phyloP scores from a whole-genome alignment of 2,888 invertebrate species.

The Heliconius ismenius region DNA sequence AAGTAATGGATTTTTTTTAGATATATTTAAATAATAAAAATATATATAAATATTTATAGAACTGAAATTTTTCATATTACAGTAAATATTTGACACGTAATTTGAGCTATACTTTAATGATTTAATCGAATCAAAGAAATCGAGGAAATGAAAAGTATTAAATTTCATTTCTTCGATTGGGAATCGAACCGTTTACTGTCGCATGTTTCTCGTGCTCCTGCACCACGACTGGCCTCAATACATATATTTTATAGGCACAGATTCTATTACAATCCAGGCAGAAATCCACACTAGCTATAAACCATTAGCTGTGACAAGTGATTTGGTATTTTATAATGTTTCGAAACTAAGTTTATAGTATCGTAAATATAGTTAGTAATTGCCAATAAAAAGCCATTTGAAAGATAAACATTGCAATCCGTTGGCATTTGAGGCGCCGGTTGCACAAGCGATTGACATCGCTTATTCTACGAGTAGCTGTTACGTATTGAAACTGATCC shows the following conservation, averaged over 20 bases:
- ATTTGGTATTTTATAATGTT: conserved; percentile 22
- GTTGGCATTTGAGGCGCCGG: conserved; percentile 38
- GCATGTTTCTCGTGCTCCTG: too few relatives aligned
- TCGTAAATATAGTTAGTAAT: conserved; percentile 29
- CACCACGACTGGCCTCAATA: background rate
- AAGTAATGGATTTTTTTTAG: too few relatives aligned
- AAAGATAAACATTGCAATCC: conserved; percentile 37
- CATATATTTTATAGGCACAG: background rate
- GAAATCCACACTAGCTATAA: conserved; percentile 13
- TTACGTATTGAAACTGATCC: conserved; percentile 30
- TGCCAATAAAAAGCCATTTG: conserved; percentile 38
- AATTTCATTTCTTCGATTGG: too few relatives aligned
- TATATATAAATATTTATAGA: too few relatives aligned
- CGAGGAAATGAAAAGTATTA: too few relatives aligned
- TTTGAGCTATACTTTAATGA: too few relatives aligned
- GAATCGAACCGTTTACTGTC: too few relatives aligned
- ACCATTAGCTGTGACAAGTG: conserved; percentile 21
- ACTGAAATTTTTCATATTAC: background rate
- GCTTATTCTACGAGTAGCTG: conserved; percentile 18
- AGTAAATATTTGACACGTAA: background rate
- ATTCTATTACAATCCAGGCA: background rate
- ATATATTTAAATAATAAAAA: too few relatives aligned
- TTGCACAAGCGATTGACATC: conserved; percentile 37
- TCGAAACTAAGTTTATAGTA: conserved; percentile 21
- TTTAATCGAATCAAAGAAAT: too few relatives aligned